Evolutionary conservation across 2,888 invertebrate genomes (phyloP).

Genomic region (Synergus umbraculus): DNA sequence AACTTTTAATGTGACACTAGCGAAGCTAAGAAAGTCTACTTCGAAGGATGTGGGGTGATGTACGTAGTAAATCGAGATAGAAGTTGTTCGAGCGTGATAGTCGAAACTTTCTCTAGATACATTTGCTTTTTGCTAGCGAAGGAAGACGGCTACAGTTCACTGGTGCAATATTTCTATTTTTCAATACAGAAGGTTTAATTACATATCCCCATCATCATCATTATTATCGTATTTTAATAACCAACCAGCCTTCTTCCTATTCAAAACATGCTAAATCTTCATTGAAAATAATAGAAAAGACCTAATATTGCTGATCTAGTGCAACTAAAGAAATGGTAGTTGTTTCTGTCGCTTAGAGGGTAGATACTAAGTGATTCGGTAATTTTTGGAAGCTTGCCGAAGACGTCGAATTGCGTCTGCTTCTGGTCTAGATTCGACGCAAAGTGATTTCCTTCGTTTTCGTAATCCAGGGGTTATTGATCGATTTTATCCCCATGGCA

Average conservation of each 20-base stretch:
- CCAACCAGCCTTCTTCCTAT: too few relatives aligned
- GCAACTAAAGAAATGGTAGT: slow-evolving; percentile 36
- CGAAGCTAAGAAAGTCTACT: slow-evolving; percentile 47
- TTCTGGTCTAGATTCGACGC: slow-evolving; percentile 53
- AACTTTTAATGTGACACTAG: slow-evolving; percentile 63
- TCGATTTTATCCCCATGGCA: slow-evolving; percentile 54
- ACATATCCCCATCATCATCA: background rate
- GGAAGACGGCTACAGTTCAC: background rate
- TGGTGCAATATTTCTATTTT: background rate
- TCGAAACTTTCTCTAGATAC: background rate
- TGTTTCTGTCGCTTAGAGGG: slow-evolving; percentile 21
- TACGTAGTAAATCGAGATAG: slow-evolving; percentile 13
- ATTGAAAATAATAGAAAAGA: too few relatives aligned
- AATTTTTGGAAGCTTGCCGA: slow-evolving; percentile 63
- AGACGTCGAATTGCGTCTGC: slow-evolving; percentile 54
- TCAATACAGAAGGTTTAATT: background rate
- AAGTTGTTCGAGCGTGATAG: slow-evolving; percentile 14
- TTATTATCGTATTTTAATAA: background rate
- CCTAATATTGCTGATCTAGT: background rate
- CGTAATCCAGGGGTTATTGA: slow-evolving; percentile 67
- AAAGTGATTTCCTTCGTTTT: slow-evolving; percentile 72
- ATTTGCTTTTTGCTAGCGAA: background rate
- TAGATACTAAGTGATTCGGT: slow-evolving; percentile 64
- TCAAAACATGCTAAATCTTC: too few relatives aligned
- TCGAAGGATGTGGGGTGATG: background rate